Base-by-base conservation (phyloP, 1,140 invertebrate species). In the Drosophila trapezifrons region DNA sequence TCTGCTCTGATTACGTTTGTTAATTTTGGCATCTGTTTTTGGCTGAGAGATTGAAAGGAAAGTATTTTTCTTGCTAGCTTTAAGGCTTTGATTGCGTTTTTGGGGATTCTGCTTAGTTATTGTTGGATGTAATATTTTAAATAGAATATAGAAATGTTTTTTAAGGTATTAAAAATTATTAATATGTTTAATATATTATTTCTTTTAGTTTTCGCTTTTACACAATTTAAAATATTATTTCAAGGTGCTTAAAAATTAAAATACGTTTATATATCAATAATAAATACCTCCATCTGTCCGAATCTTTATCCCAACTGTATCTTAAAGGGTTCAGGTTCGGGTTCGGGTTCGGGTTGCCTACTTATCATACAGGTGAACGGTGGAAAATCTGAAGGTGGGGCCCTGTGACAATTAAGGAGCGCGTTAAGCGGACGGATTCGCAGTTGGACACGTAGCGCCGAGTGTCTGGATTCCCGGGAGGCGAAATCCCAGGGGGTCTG, bases 401-500 rank as follows among this genome's bases (percentile, higher is more conserved):
- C 17, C 22, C 22, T 17, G 27, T 22, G 43, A 42, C 65, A 69
- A 66, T 69, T 57, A 70, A 27, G 42, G 15, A 35, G 27, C 13
- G 17, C 66, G 51, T 35, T 72, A 72, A 72, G 69, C 69, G 43
- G 66, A 47, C n/a, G 66, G 35, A 71, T 42, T 58, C 52, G 2
- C 25, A 37, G 42, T 58, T 72, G 69, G 43, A 71, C 69, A 71
- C 69, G 69, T 71, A 71, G 20, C 25, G 40, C 32, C 64, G 17
- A 56, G 49, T 20, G 65, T 54, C 32, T 27, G 47, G 38, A 35
- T 37, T 22, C 25, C 43, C 9, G 2, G 35, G 9, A 7, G 22
- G n/a, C n/a, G 22, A 25, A 25, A 25, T 4, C 5, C 22, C 22
- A 2, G 22, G 25, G 25, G 27, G 27, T 29, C 27, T 29, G 27